Percentiles rank a stretch among this genome's conserved stretches.
Evolutionary conservation across 2,113 vertebrate species (phyloP).

Genomic region (Camelus dromedarius): DNA sequence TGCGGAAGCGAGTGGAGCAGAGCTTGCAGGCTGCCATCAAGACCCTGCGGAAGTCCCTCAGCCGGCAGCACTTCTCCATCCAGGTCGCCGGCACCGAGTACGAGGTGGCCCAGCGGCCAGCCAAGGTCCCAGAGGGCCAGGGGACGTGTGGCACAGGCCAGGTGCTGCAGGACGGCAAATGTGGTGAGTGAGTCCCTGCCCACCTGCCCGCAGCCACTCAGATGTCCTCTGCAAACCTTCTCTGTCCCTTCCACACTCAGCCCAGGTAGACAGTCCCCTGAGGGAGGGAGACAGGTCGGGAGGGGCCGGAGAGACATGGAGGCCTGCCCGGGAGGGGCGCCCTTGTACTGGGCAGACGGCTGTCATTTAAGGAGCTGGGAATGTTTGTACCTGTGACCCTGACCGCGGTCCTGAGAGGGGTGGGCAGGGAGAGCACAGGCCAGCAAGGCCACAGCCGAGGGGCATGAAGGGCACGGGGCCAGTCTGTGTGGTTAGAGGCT

Average conservation of each 20-base stretch:
- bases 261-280: fast-evolving
- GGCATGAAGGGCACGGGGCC: fast-evolving
- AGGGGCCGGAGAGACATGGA: fast-evolving
- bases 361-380: fast-evolving
- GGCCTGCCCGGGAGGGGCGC: neutral
- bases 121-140: conserved; percentile 87
- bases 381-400: fast-evolving
- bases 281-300: fast-evolving
- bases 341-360: fast-evolving
- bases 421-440: neutral
- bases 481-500: neutral
- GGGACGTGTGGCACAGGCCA: conserved; percentile 93
- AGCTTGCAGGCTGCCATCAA: conserved; percentile 95
- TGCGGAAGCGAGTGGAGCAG: conserved; percentile 93
- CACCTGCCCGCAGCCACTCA: fast-evolving
- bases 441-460: neutral
- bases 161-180: conserved; percentile 92
- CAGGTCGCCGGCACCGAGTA: conserved; percentile 96
- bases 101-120: conserved; percentile 94
- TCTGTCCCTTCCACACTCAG: neutral
- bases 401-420: neutral
- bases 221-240: fast-evolving
- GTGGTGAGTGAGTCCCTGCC: conserved; percentile 88
- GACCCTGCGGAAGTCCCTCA: conserved; percentile 95
- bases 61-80: conserved; percentile 97